These are phyloP conservation scores for Mesembrinibis cayennensis DNA, from an alignment of 2,113 vertebrate genomes.

Conservation along the genomic window DNA sequence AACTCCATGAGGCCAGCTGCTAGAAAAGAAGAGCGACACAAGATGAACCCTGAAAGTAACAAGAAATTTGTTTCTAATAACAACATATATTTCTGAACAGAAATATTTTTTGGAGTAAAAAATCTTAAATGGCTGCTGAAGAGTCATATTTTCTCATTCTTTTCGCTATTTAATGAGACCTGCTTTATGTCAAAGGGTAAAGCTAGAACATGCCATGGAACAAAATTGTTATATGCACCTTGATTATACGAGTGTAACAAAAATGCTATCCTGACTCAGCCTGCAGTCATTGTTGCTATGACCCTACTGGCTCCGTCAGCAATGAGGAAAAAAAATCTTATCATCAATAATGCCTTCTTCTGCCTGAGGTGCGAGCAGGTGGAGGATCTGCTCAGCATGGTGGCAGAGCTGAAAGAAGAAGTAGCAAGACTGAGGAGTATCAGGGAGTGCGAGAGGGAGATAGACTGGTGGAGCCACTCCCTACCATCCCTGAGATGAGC, in stretches of 20 bases:
- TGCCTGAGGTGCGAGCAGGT: too few relatives aligned
- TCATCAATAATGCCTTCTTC: not conserved
- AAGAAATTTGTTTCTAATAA: not conserved
- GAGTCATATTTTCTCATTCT: not conserved
- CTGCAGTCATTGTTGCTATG: not conserved
- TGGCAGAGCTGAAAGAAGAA: too few relatives aligned
- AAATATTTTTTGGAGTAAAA: not conserved
- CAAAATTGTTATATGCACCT: not conserved
- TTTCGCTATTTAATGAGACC: not conserved
- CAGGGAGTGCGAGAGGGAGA: too few relatives aligned
- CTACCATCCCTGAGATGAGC: too few relatives aligned
- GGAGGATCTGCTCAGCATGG: too few relatives aligned
- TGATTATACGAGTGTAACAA: not conserved
- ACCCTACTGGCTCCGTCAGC: not conserved
- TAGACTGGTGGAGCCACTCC: too few relatives aligned
- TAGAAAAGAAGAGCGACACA: not conserved
- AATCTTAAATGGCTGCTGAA: not conserved
- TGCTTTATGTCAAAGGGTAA: not conserved
- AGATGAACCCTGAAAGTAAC: not conserved
- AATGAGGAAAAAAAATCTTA: not conserved
- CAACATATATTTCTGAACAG: not conserved
- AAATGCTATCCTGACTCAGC: not conserved
- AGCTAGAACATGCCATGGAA: not conserved
- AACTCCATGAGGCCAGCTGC: not conserved
- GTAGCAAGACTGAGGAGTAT: too few relatives aligned